Evolutionary conservation across 2,113 vertebrate species (phyloP), one percentile per base, ranked within the genome.

Genomic region (Aptenodytes forsteri): DNA sequence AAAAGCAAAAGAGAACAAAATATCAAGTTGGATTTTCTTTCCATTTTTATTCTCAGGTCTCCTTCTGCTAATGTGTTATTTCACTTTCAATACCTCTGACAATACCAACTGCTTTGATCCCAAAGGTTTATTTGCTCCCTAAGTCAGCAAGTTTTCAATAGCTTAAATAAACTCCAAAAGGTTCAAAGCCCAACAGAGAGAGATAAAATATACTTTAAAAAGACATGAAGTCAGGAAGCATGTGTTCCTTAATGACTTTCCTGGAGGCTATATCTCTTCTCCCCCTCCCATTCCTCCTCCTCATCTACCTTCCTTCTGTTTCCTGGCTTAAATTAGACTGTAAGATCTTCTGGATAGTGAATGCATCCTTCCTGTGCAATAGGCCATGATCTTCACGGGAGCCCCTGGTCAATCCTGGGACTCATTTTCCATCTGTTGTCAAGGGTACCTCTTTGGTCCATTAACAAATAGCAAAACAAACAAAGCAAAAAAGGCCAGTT

Each of bases 231-330:
- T 72, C 62, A 84, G 62, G 77, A 82, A 83, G 52, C 83, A 83
- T 83, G 87, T 90, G 91, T 38, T 94, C 52, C 91, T 75, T 94
- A 94, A 95, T 91, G 93, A 96, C 94, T 96, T 96, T 97, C 95
- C 95, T 97, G 95, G 73, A 97, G 95, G 95, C 94, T 95, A 49
- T 65, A 44, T 91, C 91, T 89, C 56, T 76, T 89, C 73, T 78
- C 29, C 26, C 50, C 22, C 61, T 9, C 2, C 55, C 12, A 11
- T 34, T 83, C 62, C 89, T 93, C 77, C 82, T 89, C 73, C 49
- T 90, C 87, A 87, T 94, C 91, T 50, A 95, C 89, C 89, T 96
- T 91, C 97, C 96, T 96, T 97, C 95, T 96, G 96, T 91, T 96
- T 96, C 83, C 84, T 97, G 89, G 49, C 73, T 95, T 82, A 87